These are phyloP conservation scores for Chiloscyllium punctatum DNA, from an alignment of 2,797 vertebrate genomes.

Conservation along the genomic window DNA sequence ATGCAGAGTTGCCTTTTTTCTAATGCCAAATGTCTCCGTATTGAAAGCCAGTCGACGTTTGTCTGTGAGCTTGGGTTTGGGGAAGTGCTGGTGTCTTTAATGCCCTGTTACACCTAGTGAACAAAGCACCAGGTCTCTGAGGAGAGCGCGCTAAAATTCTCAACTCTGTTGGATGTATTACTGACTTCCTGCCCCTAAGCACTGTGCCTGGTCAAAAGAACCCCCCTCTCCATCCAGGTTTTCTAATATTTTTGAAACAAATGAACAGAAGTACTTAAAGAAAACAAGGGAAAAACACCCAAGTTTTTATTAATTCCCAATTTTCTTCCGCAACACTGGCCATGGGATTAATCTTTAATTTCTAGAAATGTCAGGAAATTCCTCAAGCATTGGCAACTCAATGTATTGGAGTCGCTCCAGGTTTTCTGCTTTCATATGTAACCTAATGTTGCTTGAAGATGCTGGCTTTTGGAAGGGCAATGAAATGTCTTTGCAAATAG, in stretches of 20 bases:
- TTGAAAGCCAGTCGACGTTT: not conserved
- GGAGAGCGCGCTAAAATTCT: not conserved
- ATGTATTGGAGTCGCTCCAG: not conserved
- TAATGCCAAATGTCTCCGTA: constrained; percentile 6
- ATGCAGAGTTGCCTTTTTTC: constrained; percentile 20
- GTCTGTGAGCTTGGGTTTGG: not conserved
- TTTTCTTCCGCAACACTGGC: not conserved
- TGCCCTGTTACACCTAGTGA: not conserved
- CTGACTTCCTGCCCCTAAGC: not conserved
- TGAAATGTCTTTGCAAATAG: not conserved
- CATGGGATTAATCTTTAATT: not conserved
- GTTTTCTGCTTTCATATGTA: not conserved
- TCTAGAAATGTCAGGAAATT: not conserved
- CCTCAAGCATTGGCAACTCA: not conserved
- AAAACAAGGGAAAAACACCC: not conserved
- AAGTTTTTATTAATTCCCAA: not conserved
- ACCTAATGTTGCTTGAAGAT: not conserved
- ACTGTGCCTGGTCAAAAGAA: not conserved
- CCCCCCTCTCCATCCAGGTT: too few species aligned
- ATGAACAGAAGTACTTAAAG: not conserved
- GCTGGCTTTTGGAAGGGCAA: not conserved
- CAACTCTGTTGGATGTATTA: not conserved
- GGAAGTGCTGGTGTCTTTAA: not conserved
- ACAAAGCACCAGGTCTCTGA: not conserved
- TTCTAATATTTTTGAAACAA: not conserved